phyloP scores from a whole-genome alignment of 2,797 vertebrate species.

The Pampus argenteus region DNA sequence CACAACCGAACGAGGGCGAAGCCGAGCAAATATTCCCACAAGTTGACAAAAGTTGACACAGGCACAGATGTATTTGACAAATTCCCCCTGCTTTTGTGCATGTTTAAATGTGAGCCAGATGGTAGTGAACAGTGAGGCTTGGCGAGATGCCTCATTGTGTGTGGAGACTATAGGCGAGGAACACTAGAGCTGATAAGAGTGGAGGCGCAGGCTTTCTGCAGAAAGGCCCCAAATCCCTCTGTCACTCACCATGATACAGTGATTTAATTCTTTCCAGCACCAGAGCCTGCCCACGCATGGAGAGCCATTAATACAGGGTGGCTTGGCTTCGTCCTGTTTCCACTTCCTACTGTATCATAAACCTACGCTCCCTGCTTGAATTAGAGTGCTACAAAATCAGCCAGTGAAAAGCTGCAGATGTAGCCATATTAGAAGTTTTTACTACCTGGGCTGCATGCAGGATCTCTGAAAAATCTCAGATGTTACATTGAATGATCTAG shows the following conservation, averaged over 20 bases:
- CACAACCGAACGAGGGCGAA: conserved; percentile 65
- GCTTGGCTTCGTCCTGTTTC: conserved; percentile 73
- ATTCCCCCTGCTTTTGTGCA: conserved; percentile 83
- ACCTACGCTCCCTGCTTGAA: conserved; percentile 57
- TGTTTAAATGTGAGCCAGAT: conserved; percentile 88
- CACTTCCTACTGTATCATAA: conserved; percentile 80
- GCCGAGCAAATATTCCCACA: conserved; percentile 82
- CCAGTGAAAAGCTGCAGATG: conserved; percentile 59
- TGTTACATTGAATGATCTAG: conserved; percentile 16
- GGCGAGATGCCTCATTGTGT: conserved; percentile 80
- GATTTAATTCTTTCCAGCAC: conserved; percentile 85
- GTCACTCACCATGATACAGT: conserved; percentile 82
- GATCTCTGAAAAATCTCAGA: conserved; percentile 21
- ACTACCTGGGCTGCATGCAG: conserved; percentile 21
- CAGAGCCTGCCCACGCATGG: conserved; percentile 74
- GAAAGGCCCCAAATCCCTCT: conserved; percentile 79
- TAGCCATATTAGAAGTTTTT: conserved; percentile 50
- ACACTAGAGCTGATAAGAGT: conserved; percentile 81
- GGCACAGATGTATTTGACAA: conserved; percentile 87
- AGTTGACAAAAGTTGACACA: conserved; percentile 86
- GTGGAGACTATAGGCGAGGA: conserved; percentile 78
- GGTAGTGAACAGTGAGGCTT: conserved; percentile 82
- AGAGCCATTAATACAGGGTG: conserved; percentile 73
- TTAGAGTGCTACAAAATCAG: conserved; percentile 53
- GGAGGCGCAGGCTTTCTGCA: conserved; percentile 70